These are phyloP conservation scores for Odontomyia ornata DNA, from an alignment of 2,888 invertebrate genomes.

Conservation along the genomic window DNA sequence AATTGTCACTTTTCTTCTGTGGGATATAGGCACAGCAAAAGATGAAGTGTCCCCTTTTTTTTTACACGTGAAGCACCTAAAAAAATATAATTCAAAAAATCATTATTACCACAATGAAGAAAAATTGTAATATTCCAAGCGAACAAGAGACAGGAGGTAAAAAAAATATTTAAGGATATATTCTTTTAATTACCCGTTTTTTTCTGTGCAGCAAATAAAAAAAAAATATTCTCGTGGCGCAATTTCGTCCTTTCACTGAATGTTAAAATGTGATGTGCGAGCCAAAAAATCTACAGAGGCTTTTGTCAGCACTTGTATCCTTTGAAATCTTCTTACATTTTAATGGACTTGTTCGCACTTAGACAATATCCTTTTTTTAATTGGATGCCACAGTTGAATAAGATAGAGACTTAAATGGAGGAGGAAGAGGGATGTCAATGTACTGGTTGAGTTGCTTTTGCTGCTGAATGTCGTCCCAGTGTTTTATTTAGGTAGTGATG, in stretches of 20 bases:
- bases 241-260: constrained; percentile 1
- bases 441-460: no score
- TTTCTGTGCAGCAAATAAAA: background rate
- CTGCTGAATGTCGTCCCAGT: background rate
- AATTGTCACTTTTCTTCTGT: constrained; percentile 35
- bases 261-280: background rate
- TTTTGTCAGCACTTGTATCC: constrained; percentile 36
- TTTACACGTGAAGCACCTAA: background rate
- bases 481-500: background rate
- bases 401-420: background rate
- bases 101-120: constrained; percentile 35
- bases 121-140: constrained; percentile 35
- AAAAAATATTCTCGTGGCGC: constrained; percentile 6
- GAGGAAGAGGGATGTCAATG: no score
- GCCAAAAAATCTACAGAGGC: constrained; percentile 19
- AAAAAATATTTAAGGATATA: constrained; percentile 26
- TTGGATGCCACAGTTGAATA: background rate
- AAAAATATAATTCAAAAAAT: constrained; percentile 21
- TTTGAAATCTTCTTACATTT: constrained; percentile 43
- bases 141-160: background rate
- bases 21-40: background rate
- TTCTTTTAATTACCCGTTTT: constrained; percentile 38
- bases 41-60: constrained; percentile 28
- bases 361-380: constrained; percentile 39
- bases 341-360: constrained; percentile 45